Base-by-base conservation (phyloP, 2,113 vertebrate genomes). In the Aleadryas rufinucha region DNA sequence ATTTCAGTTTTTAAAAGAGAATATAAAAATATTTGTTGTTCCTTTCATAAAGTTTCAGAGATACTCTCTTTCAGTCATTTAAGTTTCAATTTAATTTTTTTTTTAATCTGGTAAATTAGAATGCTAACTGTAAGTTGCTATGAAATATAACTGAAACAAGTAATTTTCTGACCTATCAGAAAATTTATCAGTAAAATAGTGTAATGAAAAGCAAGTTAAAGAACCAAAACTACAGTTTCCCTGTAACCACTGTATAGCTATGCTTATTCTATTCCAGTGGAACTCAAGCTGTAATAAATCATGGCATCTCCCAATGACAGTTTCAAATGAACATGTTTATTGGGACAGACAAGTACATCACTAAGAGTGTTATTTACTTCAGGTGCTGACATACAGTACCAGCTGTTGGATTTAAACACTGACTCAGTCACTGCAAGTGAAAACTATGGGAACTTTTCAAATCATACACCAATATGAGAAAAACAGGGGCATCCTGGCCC, bases 311-410 rank as follows among this genome's bases (percentile, higher is more conserved):
- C 20, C 89, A 90, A 79, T 95, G 96, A 97, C 97, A 98, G 92
- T 96, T 97, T 97, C 92, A 97, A 97, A 98, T 94, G 95, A 97
- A 94, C 77, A 89, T 22, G 12, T 95, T 98, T 97, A 98, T 98
- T 97, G 93, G 78, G 97, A 97, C 66, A 98, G 97, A 97, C 97
- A 97, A 96, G 96, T 97, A 96, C 94, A 97, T 97, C 95, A 95
- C 97, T 87, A 86, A 93, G 80, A 96, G 47, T 90, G 84, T 96
- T 97, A 97, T 93, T 98, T 97, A 97, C 96, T 90, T 97, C 97
- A 97, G 96, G 86, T 95, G 84, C 59, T 96, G 95, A 96, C 96
- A 96, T 77, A 83, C 45, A 93, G 68, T 96, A 96, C 91, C 93
- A 97, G 95, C 95, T 97, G 96, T 81, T 97, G 90, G 42, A 89